A percentile compares a stretch with the other conserved stretches of the same genome.
These are phyloP conservation scores for Conus ventricosus DNA, from an alignment of 1,140 invertebrate genomes.

Conservation along the genomic window DNA sequence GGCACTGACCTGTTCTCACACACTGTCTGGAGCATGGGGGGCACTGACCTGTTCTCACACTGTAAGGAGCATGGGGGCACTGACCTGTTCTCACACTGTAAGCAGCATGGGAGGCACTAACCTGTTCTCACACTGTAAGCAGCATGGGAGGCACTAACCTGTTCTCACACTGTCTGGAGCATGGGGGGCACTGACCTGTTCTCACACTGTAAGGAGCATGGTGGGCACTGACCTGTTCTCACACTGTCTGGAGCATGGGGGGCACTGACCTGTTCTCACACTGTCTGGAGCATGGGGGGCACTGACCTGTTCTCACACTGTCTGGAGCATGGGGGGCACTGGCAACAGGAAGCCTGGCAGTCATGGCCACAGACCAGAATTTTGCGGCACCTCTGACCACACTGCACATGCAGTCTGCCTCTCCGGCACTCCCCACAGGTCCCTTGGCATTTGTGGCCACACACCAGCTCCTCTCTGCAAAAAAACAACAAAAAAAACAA, in stretches of 20 bases:
- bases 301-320: constrained; percentile 25
- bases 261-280: background rate
- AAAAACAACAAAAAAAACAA: too few relatives aligned
- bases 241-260: background rate
- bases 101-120: background rate
- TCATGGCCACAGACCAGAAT: constrained; percentile 73
- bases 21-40: too few relatives aligned
- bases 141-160: background rate
- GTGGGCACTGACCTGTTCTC: background rate
- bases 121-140: background rate
- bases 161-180: too few relatives aligned
- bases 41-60: too few relatives aligned
- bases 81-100: too few relatives aligned
- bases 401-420: constrained; percentile 79
- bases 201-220: too few relatives aligned
- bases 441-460: constrained; percentile 63
- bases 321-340: constrained; percentile 79
- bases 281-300: background rate
- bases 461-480: constrained; percentile 44
- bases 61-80: too few relatives aligned
- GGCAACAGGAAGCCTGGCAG: constrained; percentile 61
- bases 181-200: too few relatives aligned
- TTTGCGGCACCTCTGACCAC: constrained; percentile 65
- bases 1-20: too few relatives aligned
- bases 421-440: constrained; percentile 76